phyloP scores from a whole-genome alignment of 2,888 invertebrate species.

The Lissonota sp. region DNA sequence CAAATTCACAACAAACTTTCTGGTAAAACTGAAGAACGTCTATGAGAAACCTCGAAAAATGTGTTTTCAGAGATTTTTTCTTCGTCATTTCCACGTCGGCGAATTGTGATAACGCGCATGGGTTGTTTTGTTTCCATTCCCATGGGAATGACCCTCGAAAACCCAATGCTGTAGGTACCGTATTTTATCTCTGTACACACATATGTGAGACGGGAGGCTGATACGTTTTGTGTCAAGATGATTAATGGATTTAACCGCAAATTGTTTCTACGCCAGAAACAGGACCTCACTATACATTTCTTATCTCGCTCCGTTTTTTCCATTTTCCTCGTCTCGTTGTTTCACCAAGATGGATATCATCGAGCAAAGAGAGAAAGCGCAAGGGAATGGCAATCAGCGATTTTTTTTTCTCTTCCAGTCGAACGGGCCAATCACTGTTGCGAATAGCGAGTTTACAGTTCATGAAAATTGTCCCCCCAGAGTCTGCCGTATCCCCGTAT shows the following conservation, averaged over 20 bases:
- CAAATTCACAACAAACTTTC: too few species aligned
- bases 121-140: not conserved
- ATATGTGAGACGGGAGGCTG: slow-evolving; percentile 21
- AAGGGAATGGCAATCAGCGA: not conserved
- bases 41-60: too few species aligned
- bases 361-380: not conserved
- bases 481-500: not conserved
- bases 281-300: not conserved
- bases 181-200: slow-evolving; percentile 10
- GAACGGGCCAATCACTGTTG: not conserved
- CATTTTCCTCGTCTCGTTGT: not conserved
- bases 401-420: not conserved
- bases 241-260: slow-evolving; percentile 30
- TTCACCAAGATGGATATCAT: not conserved
- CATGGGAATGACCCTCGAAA: slow-evolving; percentile 40
- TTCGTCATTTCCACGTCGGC: too few species aligned
- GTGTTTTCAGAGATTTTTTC: too few species aligned
- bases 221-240: slow-evolving; percentile 15
- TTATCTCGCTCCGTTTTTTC: not conserved
- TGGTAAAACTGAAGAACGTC: too few species aligned
- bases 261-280: slow-evolving; percentile 34
- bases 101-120: too few species aligned
- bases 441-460: not conserved
- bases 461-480: not conserved
- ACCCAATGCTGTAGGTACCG: slow-evolving; percentile 1